A percentile compares a stretch with the other conserved stretches of the same genome.
phyloP scores from a whole-genome alignment of 2,113 vertebrate species.

The Silurus asotus region DNA sequence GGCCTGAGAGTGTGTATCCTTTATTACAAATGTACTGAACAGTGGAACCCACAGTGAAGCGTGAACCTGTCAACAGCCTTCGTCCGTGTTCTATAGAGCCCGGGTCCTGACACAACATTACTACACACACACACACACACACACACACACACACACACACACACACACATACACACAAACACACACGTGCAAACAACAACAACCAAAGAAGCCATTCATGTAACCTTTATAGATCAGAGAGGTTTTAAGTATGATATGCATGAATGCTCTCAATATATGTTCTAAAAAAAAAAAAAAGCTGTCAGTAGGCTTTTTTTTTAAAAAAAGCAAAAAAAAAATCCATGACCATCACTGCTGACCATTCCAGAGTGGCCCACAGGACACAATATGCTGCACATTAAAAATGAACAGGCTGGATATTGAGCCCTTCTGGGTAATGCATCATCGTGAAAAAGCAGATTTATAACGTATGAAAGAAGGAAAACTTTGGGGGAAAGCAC shows the following conservation, averaged over 20 bases:
- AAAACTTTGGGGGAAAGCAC: not conserved
- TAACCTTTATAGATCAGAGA: not conserved
- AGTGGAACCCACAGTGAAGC: constrained; percentile 83
- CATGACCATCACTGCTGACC: not conserved
- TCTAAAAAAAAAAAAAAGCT: not conserved
- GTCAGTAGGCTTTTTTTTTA: too few species aligned
- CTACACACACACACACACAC: constrained; percentile 62
- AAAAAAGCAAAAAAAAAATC: not conserved
- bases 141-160: constrained; percentile 10
- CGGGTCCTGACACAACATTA: constrained; percentile 87
- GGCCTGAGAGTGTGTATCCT: constrained; percentile 86
- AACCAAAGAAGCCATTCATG: not conserved
- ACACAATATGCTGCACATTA: constrained; percentile 43
- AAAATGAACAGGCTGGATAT: constrained; percentile 43
- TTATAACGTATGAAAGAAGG: not conserved
- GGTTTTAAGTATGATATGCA: not conserved
- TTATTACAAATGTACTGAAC: constrained; percentile 92
- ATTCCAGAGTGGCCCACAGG: constrained; percentile 16
- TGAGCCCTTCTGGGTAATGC: constrained; percentile 36
- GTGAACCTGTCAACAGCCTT: constrained; percentile 80
- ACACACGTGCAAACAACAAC: not conserved
- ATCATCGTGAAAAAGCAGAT: not conserved
- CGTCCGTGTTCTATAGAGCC: constrained; percentile 90
- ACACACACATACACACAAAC: constrained; percentile 1
- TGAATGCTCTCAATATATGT: not conserved